Base-by-base conservation (phyloP, 1,140 invertebrate genomes). In the Manduca sexta region DNA sequence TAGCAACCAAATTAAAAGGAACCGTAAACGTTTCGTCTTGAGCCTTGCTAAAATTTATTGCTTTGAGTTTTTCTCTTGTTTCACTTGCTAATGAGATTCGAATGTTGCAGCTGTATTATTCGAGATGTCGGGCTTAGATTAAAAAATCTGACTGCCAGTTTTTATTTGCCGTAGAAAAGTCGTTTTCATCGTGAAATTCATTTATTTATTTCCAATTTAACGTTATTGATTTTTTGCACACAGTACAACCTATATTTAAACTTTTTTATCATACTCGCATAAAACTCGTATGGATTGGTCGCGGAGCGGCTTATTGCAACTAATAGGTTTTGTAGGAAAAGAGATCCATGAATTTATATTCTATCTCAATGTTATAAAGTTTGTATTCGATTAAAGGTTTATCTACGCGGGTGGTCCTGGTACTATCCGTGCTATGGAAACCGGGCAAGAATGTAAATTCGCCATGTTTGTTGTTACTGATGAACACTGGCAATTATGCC, bases 21-120 rank as follows among this genome's bases (percentile, higher is more conserved):
- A 80, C 78, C 69, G 73, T 81, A 84, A 84, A 77, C 65, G 74
- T 74, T 78, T 76, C 69, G 69, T 74, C 74, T 83, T 79, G 73
- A 75, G 71, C 69, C 69, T 71, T 74, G 82, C 82, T 74, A 77
- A 71, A 85, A 85, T 85, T 85, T 85, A 85, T 85, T 79, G 66
- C 76, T 66, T 56, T 49, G 45, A 74, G 67, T 72, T 81, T 80
- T 76, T 78, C 74, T 70, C 71, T 73, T 79, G 66, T 82, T 80
- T 77, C 64, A 61, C 58, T 70, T 67, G 63, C 75, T 83, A 84
- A 84, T 84, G 77, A 84, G 77, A 80, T 81, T 78, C 70, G 74
- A 80, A 80, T 81, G 72, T 60, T 73, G 69, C 70, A 73, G 72
- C 70, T 66, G 63, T 77, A 70, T 75, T 70, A 68, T 69, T 67